Percentiles rank a stretch among this genome's conserved stretches.
These are phyloP conservation scores for Tupaia chinensis DNA, from an alignment of 2,113 vertebrate species.

Conservation along the genomic window DNA sequence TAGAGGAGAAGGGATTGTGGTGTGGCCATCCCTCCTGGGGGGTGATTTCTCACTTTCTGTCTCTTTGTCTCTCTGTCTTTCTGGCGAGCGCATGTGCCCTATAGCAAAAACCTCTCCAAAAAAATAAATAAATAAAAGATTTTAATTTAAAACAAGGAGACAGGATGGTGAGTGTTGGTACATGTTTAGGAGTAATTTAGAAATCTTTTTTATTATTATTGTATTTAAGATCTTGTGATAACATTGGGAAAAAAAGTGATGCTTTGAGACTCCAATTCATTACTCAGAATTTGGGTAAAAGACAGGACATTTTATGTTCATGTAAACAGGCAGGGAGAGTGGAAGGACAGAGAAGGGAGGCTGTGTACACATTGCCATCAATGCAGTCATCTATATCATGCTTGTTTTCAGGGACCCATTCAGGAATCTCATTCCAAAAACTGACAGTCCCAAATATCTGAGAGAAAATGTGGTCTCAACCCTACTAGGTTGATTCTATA, in stretches of 20 bases:
- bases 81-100: too few relatives aligned
- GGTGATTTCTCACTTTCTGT: too few relatives aligned
- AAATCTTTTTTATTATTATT: background rate
- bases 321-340: background rate
- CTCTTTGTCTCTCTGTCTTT: too few relatives aligned
- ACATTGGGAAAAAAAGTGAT: background rate
- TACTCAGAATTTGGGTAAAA: background rate
- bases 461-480: slow-evolving; percentile 77
- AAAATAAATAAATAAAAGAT: too few relatives aligned
- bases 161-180: background rate
- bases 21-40: too few relatives aligned
- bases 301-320: background rate
- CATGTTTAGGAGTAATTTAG: background rate
- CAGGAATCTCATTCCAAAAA: slow-evolving; percentile 77
- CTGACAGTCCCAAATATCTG: slow-evolving; percentile 71
- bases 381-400: slow-evolving; percentile 58
- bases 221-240: background rate
- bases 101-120: too few relatives aligned
- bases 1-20: too few relatives aligned
- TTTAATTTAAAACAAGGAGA: background rate
- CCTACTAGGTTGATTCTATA: slow-evolving; percentile 31
- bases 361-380: slow-evolving; percentile 51
- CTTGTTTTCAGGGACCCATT: slow-evolving; percentile 78
- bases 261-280: background rate
- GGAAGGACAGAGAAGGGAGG: accelerated